phyloP scores from a whole-genome alignment of 2,888 invertebrate genomes.

The Celastrina argiolus region DNA sequence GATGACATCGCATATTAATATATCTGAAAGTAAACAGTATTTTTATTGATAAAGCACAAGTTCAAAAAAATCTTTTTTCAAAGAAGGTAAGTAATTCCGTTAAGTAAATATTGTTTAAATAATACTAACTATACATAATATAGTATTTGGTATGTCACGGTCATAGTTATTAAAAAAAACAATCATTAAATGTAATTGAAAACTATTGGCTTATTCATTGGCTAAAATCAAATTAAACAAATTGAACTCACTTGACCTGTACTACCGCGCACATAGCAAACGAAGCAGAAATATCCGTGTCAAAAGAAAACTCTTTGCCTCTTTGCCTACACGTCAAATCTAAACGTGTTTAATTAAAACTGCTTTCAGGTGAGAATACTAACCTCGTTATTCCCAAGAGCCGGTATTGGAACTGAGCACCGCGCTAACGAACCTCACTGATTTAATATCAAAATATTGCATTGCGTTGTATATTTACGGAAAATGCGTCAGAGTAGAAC shows the following conservation, averaged over 20 bases:
- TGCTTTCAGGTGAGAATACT: background rate
- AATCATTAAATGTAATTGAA: background rate
- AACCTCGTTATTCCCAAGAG: background rate
- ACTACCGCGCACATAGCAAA: background rate
- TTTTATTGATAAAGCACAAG: background rate
- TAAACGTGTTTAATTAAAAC: background rate
- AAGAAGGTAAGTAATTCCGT: no score
- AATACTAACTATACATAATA: no score
- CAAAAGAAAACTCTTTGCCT: background rate
- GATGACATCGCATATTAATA: slow-evolving; percentile 55
- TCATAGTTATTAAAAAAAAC: no score
- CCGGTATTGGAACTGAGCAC: background rate
- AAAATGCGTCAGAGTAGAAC: slow-evolving; percentile 49
- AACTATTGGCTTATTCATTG: background rate
- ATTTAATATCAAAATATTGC: background rate
- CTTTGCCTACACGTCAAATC: background rate
- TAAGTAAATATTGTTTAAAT: no score
- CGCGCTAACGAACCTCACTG: background rate
- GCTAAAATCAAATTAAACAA: background rate
- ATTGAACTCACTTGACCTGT: background rate
- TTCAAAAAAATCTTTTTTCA: no score
- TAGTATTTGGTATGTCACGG: no score
- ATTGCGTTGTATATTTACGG: slow-evolving; percentile 32
- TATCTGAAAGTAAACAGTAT: slow-evolving; percentile 48
- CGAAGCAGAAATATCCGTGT: background rate